Evolutionary conservation across 2,113 vertebrate genomes (phyloP), one percentile per base, ranked within the genome.

Genomic region (Osmerus mordax): DNA sequence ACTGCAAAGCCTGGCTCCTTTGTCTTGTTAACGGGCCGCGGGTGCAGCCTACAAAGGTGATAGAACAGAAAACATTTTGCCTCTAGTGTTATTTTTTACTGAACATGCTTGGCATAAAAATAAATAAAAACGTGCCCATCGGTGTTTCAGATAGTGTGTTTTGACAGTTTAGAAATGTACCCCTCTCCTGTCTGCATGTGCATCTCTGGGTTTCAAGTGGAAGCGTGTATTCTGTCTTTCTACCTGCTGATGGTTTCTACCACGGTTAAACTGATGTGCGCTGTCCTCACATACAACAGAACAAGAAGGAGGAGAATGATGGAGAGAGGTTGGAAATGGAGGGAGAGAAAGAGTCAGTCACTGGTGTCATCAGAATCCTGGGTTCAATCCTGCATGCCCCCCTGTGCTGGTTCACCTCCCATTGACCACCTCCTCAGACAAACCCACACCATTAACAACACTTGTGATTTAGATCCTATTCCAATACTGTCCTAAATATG

Each of bases 1-100:
- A 91, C 90, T 87, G 84, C 86, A 88, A 86, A 89, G 86, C 81
- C 80, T 23, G 69, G 68, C 76, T 89, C 79, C 83, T 89, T 88
- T 86, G 87, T 86, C 86, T 87, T 72, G 70, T 87, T 86, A 87
- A 78, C 83, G 69, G 67, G 14, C 63, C 54, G 14, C 15, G n/a
- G 54, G 54, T 18, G 54, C 54, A 56, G 54, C 54, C 54, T 56
- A 29, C 11, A 47, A 85, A 86, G 78, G 77, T 82, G 77, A 81
- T 75, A 78, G 65, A 19, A 75, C 72, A 66, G 82, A 79, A 76
- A 86, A 80, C 69, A 78, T 79, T 82, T 81, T 73, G 72, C 83
- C 82, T 76, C 65, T 14, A 71, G 80, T 81, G 70, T 58, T 54
- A 47, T 36, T 59, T 65, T 67, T 83, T 77, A 78, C 80, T 88